Conservation (phyloP, 2,888 invertebrate species). For the Cerceris ruficornis region DNA sequence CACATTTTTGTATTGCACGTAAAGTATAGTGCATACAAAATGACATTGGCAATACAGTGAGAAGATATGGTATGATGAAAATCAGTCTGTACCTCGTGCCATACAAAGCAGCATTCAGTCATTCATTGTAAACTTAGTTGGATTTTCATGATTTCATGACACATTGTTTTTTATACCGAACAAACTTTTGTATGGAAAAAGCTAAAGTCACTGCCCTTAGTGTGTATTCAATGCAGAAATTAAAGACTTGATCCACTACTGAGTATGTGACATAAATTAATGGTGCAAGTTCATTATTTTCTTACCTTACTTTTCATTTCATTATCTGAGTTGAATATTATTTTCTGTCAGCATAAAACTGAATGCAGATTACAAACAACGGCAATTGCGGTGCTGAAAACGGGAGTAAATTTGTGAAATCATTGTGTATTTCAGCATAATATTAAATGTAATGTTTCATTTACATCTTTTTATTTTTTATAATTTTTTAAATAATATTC, state of each 20-base stretch:
- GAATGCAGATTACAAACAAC: neutral
- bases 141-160: conserved; percentile 41
- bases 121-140: conserved; percentile 40
- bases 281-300: conserved; percentile 12
- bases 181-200: conserved; percentile 44
- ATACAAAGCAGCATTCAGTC: conserved; percentile 52
- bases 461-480: neutral
- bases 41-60: conserved; percentile 51
- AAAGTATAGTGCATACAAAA: conserved; percentile 9
- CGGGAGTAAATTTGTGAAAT: conserved; percentile 20
- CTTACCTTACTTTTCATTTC: neutral
- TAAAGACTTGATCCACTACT: conserved; percentile 33
- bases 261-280: conserved; percentile 35
- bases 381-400: neutral
- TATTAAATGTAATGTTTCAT: neutral
- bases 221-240: conserved; percentile 39
- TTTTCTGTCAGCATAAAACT: neutral
- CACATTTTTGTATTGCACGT: conserved; percentile 19
- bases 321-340: conserved; percentile 2
- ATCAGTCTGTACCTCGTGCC: conserved; percentile 61
- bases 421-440: neutral
- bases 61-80: conserved; percentile 25
- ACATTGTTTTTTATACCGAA: conserved; percentile 38
- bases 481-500: neutral
- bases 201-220: conserved; percentile 64